Base-by-base conservation (phyloP, 2,888 invertebrate genomes). In the Escarpia spicata region DNA sequence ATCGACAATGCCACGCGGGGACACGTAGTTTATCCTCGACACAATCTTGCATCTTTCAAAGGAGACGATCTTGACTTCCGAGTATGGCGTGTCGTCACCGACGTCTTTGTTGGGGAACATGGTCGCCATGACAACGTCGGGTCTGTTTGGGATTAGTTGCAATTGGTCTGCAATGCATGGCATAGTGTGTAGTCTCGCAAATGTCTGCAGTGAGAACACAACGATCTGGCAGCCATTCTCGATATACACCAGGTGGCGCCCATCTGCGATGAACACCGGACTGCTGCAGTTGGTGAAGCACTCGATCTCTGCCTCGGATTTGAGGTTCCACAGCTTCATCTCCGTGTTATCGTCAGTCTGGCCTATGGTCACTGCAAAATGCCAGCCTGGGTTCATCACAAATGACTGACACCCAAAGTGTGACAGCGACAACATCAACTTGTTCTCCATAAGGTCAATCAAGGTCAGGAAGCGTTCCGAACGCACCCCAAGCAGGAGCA, bases 241-340 rank as follows among this genome's bases (percentile, higher is more conserved):
- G 89, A 93, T 92, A 58, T 92, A 94, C 10, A 94, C 91, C 44
- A 94, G 89, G 75, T 92, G 93, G 26, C 91, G 43, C 90, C 91
- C 92, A 52, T 93, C 93, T n/a, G 75, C 90, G 2, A 93, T 92
- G 93, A 94, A 94, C 10, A 94, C 92, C 15, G 94, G 94, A 52
- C 93, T 60, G 43, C 45, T 43, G 8, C 93, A 92, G 31, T 93
- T 60, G 26, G 44, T 43, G 91, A 91, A 91, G 91, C 91, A 91
- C 43, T 91, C 43, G 19, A 43, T 8, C 37, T 91, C 43, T 31
- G 91, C 91, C 91, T 44, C 91, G 8, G 44, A 91, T 4, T 91
- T 43, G 31, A 43, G 44, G 91, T 44, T 91, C 91, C 91, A 91
- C 6, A 75, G 75, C 75, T 75, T 75, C 75, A 75, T 75, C 75